Base-by-base conservation (phyloP, 2,113 vertebrate genomes). In the Kryptolebias marmoratus region DNA sequence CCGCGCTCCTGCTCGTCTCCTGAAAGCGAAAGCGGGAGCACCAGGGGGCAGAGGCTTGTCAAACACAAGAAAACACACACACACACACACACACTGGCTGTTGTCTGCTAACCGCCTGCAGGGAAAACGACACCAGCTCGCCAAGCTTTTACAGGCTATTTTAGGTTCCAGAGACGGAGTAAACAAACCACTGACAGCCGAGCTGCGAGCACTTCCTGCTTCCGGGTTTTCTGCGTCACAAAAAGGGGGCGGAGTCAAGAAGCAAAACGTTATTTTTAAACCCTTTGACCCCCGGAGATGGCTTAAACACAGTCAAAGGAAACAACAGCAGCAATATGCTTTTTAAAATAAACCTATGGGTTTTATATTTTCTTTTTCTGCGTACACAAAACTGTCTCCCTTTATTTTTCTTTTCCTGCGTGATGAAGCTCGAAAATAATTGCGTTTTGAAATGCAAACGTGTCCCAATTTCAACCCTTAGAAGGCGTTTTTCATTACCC, bases 161-260 rank as follows among this genome's bases (percentile, higher is more conserved):
- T 5, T 5, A 66, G 11, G 3, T 31, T n/a, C 28, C 11, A 45
- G n/a, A 60, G 22, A n/a, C 32, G 42, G 57, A 16, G 18, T 11
- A 60, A 60, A 61, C n/a, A 58, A 39, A 55, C 27, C 65, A 2
- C 44, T n/a, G 42, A 71, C 39, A 74, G 27, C 16, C 36, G 9
- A 3, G 16, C 30, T 12, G 18, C 0, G 32, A 63, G 8, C 62
- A 65, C 83, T 92, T 91, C 86, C 90, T 83, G 52, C 62, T 90
- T 89, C 82, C 68, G 84, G 82, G 79, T 81, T 3, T 72, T 71
- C 5, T 73, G 82, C 84, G 73, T 84, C 85, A 87, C 7, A 15
- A 48, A 39, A 49, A 72, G 69, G 77, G 48, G 89, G 88, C 0
- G 89, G 87, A 62, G 82, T 13, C 47, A 44, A 27, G 42, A 69